A percentile compares a stretch with the other conserved stretches of the same genome.
Conservation (phyloP, 2,113 vertebrate genomes). For the Puntigrus tetrazona region DNA sequence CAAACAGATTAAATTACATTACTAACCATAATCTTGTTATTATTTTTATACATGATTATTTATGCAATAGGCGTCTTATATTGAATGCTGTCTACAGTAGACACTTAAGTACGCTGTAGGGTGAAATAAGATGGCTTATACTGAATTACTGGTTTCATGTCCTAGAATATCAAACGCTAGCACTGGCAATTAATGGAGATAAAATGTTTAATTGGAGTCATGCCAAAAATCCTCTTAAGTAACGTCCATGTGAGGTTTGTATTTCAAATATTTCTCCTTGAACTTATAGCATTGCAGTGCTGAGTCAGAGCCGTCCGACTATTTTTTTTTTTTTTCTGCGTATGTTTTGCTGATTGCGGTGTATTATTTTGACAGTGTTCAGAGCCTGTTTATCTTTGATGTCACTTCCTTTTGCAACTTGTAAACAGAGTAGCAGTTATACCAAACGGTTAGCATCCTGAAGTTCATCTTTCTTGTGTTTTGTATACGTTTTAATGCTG, state of each 20-base stretch:
- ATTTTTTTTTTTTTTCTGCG: neutral
- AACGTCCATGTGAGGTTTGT: neutral
- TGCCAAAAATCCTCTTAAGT: conserved; percentile 47
- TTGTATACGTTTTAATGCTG: neutral
- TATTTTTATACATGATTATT: neutral
- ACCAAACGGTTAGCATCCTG: neutral
- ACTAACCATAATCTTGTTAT: neutral
- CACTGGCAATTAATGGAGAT: conserved; percentile 35
- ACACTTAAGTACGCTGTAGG: neutral
- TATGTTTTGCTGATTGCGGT: neutral
- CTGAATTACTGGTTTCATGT: conserved; percentile 14
- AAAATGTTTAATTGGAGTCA: conserved; percentile 28
- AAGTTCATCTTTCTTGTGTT: neutral
- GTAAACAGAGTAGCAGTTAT: conserved; percentile 9
- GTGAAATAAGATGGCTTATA: neutral
- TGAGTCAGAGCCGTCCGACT: neutral
- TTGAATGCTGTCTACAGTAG: neutral
- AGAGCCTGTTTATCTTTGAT: neutral
- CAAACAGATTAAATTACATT: neutral
- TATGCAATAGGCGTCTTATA: neutral
- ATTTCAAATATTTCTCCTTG: neutral
- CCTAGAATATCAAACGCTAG: neutral
- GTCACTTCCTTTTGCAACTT: neutral
- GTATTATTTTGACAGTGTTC: conserved; percentile 4
- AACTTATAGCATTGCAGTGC: conserved; percentile 1